Base-by-base conservation (phyloP, 2,888 invertebrate genomes). In the Tortrix viridana region DNA sequence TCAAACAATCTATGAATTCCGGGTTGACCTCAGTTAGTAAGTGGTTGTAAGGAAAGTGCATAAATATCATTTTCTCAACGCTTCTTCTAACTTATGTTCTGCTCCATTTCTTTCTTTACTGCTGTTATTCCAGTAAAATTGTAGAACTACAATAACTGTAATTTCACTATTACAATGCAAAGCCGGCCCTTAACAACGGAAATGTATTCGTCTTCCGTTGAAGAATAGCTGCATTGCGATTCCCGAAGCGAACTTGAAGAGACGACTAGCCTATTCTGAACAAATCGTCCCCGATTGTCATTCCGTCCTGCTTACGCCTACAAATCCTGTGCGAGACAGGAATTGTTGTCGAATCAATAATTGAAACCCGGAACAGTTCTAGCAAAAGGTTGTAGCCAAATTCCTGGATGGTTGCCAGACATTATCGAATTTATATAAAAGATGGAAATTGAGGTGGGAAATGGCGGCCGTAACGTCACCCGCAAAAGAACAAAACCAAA, bases 391-490 rank as follows among this genome's bases (percentile, higher is more conserved):
- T 67, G 68, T 68, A 72, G 71, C 74, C 74, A 70, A 70, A 73
- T 74, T 75, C 74, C 80, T 89, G 89, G 88, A 81, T 65, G 69
- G 63, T 67, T 71, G 88, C 87, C 89, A 89, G 76, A 74, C 78
- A 75, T 86, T 87, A 86, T 86, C 85, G 84, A 82, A 85, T 86
- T 82, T 79, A 82, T 84, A 83, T 83, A 82, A 85, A 84, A 83
- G 81, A 84, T 84, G 81, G 81, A 84, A 85, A 84, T 85, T 81
- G 83, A 86, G 84, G 84, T 85, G 84, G 80, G 77, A 83, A 81
- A 79, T 70, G 77, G 72, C 75, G 74, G 70, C 66, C 70, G 68
- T 72, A 74, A 77, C 73, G 72, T 72, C 71, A 67, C 65, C 71
- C 69, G 67, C 67, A 62, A 72, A 73, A 68, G 67, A 65, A 63